phyloP scores from a whole-genome alignment of 1,140 invertebrate genomes.

The Dreissena polymorpha region DNA sequence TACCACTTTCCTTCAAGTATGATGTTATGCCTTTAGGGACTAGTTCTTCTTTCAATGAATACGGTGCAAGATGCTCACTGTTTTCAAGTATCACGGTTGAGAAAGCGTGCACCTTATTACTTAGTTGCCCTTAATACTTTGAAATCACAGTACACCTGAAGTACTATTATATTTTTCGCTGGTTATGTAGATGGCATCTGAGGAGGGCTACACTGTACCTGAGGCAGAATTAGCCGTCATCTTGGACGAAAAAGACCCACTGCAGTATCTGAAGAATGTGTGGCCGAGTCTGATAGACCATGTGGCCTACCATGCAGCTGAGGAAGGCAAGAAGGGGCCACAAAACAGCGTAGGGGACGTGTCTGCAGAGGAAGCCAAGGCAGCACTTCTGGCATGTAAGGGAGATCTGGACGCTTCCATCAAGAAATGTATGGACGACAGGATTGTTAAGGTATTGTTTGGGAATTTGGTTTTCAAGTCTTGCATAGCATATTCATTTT shows the following conservation, averaged over 20 bases:
- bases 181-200: neutral
- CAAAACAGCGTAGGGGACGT: constrained; percentile 46
- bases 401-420: constrained; percentile 22
- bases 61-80: too few relatives aligned
- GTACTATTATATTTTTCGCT: neutral
- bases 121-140: too few relatives aligned
- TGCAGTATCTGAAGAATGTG: constrained; percentile 32
- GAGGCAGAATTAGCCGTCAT: constrained; percentile 32
- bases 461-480: neutral
- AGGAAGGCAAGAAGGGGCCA: neutral
- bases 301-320: constrained; percentile 25
- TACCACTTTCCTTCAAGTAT: too few relatives aligned
- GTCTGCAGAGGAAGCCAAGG: constrained; percentile 26
- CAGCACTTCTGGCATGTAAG: constrained; percentile 6
- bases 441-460: constrained; percentile 38
- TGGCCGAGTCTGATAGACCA: constrained; percentile 20
- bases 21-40: too few relatives aligned
- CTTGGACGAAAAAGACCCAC: constrained; percentile 1
- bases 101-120: too few relatives aligned
- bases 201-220: constrained; percentile 8
- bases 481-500: neutral
- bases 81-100: too few relatives aligned
- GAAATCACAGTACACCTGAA: neutral
- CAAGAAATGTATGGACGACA: constrained; percentile 37
- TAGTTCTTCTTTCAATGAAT: too few relatives aligned